These are phyloP conservation scores for Centropyge bicolor DNA, from an alignment of 2,797 vertebrate genomes.

Conservation along the genomic window DNA sequence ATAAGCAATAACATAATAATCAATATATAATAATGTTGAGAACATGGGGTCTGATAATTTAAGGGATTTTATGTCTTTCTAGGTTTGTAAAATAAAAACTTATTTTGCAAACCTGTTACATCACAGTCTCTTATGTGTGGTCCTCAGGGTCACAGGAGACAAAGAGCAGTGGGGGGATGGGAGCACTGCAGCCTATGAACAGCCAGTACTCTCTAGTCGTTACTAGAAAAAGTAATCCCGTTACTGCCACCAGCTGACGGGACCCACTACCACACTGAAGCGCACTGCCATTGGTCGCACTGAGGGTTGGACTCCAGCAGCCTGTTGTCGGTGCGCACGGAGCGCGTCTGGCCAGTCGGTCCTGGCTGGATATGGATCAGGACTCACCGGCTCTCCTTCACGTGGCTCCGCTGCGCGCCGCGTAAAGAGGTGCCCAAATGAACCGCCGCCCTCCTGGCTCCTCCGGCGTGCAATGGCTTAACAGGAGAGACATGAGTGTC, in stretches of 20 bases:
- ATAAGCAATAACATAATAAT: too few species aligned
- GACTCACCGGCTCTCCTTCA: constrained; percentile 66
- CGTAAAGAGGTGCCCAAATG: constrained; percentile 75
- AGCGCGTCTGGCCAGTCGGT: constrained; percentile 57
- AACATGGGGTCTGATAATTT: neutral
- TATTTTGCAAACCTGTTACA: neutral
- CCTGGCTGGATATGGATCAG: constrained; percentile 76
- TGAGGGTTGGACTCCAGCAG: constrained; percentile 60
- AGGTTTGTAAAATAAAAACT: neutral
- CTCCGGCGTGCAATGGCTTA: constrained; percentile 88
- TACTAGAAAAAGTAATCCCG: constrained; percentile 49
- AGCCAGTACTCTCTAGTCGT: constrained; percentile 22
- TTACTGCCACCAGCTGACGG: constrained; percentile 34
- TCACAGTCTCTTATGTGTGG: too few species aligned
- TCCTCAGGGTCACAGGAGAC: constrained; percentile 9
- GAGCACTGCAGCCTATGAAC: neutral
- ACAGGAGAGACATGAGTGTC: constrained; percentile 92
- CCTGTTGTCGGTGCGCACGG: constrained; percentile 45
- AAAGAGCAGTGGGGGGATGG: neutral
- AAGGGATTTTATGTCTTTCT: neutral
- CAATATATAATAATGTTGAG: neutral
- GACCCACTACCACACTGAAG: constrained; percentile 26
- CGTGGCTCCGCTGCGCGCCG: constrained; percentile 68
- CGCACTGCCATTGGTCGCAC: constrained; percentile 69
- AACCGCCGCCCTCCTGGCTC: constrained; percentile 80